phyloP scores from a whole-genome alignment of 2,113 vertebrate species.

The Mugil cephalus region DNA sequence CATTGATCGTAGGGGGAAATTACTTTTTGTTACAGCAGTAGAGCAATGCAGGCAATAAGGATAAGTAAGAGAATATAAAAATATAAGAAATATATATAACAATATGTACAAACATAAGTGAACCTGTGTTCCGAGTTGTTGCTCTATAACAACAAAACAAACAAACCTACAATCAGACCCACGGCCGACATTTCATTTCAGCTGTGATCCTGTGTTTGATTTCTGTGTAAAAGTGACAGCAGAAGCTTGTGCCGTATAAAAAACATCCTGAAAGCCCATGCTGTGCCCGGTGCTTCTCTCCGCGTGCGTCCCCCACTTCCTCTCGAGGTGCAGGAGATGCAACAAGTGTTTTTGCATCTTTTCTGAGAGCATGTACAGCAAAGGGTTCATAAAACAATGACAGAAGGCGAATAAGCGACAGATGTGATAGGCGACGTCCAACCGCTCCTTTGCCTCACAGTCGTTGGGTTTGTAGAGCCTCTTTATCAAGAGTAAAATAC shows the following conservation, averaged over 20 bases:
- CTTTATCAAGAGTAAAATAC: slow-evolving; percentile 70
- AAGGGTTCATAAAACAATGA: slow-evolving; percentile 87
- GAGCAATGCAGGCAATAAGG: too few species aligned
- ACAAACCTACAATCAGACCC: too few species aligned
- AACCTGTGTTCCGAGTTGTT: too few species aligned
- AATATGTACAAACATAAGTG: too few species aligned
- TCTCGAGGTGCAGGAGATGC: slow-evolving; percentile 25
- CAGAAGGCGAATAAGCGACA: slow-evolving; percentile 78
- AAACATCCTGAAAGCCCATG: slow-evolving; percentile 10
- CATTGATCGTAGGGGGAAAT: too few species aligned
- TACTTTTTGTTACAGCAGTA: too few species aligned
- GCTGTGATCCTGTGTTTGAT: background rate
- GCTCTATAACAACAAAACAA: too few species aligned
- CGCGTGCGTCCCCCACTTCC: background rate
- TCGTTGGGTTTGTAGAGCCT: fast-evolving
- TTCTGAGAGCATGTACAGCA: slow-evolving; percentile 81
- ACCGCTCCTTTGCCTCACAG: slow-evolving; percentile 35
- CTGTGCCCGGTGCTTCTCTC: background rate
- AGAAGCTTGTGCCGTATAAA: background rate
- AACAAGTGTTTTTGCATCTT: slow-evolving; percentile 73
- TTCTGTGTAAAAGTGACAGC: background rate
- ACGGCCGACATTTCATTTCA: too few species aligned
- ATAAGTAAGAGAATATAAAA: too few species aligned
- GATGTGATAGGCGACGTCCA: slow-evolving; percentile 36
- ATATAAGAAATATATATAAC: too few species aligned